Evolutionary conservation across 2,113 vertebrate species (phyloP).

Genomic region (Gambusia affinis): DNA sequence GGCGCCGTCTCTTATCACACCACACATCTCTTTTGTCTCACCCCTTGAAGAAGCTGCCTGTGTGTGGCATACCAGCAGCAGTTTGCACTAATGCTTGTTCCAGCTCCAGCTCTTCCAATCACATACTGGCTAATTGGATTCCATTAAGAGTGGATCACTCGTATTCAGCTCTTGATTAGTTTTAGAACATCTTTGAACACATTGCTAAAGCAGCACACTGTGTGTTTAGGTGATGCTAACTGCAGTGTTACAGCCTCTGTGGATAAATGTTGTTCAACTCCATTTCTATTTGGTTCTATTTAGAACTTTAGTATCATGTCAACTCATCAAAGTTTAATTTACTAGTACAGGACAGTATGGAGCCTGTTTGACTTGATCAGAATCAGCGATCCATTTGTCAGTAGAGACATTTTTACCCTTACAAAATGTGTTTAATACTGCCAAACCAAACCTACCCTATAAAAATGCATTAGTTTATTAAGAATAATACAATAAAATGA

Average conservation of each 20-base stretch:
- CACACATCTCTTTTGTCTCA: constrained; percentile 84
- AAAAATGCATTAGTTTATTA: too few species aligned
- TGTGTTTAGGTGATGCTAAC: background rate
- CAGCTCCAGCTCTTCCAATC: background rate
- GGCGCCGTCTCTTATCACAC: constrained; percentile 85
- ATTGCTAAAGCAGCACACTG: background rate
- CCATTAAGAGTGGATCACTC: background rate
- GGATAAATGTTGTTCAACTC: background rate
- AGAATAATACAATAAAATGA: too few species aligned
- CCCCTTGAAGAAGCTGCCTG: constrained; percentile 67
- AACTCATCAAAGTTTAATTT: too few species aligned
- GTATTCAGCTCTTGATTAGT: background rate
- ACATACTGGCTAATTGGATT: background rate
- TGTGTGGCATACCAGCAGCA: constrained; percentile 53
- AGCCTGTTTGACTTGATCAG: too few species aligned
- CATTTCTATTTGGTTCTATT: background rate
- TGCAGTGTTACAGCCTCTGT: background rate
- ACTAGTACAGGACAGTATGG: too few species aligned
- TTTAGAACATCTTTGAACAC: background rate
- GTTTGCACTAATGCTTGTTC: background rate
- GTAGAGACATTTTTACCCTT: too few species aligned
- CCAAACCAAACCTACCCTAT: too few species aligned
- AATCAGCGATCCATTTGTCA: too few species aligned
- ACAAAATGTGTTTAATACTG: too few species aligned
- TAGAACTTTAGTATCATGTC: too few species aligned